Evolutionary conservation across 23 tunicate genomes (phyloP).

Genomic region (Phallusia fumigata): DNA sequence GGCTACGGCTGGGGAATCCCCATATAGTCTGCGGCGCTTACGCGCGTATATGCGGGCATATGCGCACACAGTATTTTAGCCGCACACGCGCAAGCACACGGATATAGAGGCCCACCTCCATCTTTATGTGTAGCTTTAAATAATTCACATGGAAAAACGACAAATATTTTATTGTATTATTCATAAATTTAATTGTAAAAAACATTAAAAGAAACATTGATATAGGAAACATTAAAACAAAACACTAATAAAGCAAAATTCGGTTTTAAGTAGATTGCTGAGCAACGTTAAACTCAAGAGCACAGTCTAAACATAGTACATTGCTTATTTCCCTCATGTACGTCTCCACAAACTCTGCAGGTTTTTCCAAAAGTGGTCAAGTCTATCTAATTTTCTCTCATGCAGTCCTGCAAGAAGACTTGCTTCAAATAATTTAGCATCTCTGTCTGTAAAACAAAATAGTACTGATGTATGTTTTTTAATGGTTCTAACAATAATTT

Average conservation of each 20-base stretch:
- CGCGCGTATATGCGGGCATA: background rate
- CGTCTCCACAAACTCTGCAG: constrained; percentile 27
- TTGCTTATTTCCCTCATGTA: too few relatives aligned
- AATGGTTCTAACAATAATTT: background rate
- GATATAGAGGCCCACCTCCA: too few relatives aligned
- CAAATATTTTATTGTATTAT: background rate
- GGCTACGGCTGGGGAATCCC: too few relatives aligned
- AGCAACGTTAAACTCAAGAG: background rate
- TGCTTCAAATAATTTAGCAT: constrained; percentile 20
- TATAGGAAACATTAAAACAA: background rate
- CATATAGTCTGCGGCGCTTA: too few relatives aligned
- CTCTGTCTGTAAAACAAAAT: constrained; percentile 25
- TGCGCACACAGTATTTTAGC: background rate
- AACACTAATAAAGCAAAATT: too few relatives aligned
- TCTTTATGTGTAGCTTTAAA: background rate
- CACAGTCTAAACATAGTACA: too few relatives aligned
- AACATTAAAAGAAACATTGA: background rate
- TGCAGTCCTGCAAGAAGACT: constrained; percentile 19
- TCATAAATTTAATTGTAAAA: too few relatives aligned
- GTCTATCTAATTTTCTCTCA: constrained; percentile 17
- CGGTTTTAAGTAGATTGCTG: background rate
- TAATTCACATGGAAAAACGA: background rate
- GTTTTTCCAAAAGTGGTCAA: constrained; percentile 19
- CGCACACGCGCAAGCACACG: background rate
- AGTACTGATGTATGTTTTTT: background rate